phyloP scores from a whole-genome alignment of 23 tunicate genomes.

The Corella eumyota region DNA sequence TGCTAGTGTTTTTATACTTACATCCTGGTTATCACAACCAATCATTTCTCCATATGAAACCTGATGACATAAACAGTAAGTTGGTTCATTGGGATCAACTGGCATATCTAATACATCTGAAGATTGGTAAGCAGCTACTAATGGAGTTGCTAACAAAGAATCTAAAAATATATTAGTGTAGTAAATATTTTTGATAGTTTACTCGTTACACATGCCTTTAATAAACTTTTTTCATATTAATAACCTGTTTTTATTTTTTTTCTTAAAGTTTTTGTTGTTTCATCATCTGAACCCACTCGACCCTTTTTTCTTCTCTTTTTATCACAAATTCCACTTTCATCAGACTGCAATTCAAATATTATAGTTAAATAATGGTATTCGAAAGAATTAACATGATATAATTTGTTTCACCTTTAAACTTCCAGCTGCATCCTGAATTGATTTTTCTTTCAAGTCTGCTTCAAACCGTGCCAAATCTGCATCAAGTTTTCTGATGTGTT shows the following conservation, averaged over 20 bases:
- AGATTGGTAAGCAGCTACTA: constrained; percentile 53
- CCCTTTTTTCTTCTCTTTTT: constrained; percentile 53
- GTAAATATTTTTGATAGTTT: too few relatives aligned
- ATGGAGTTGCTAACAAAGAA: constrained; percentile 13
- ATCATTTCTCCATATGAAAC: constrained; percentile 98
- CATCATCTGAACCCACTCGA: constrained; percentile 47
- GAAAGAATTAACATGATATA: too few relatives aligned
- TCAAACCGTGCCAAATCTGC: constrained; percentile 88
- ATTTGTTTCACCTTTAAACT: constrained; percentile 48
- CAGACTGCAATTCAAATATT: too few relatives aligned
- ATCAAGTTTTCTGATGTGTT: constrained; percentile 80
- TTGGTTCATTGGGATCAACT: constrained; percentile 98
- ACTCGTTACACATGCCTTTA: too few relatives aligned
- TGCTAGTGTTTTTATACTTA: too few relatives aligned
- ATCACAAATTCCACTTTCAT: constrained; percentile 6
- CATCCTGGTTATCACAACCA: constrained; percentile 95
- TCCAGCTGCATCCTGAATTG: constrained; percentile 62
- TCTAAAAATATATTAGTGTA: too few relatives aligned
- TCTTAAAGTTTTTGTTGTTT: constrained; percentile 28
- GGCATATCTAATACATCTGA: constrained; percentile 94
- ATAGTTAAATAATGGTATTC: too few relatives aligned
- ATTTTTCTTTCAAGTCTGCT: constrained; percentile 78
- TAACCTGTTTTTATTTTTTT: constrained; percentile 52
- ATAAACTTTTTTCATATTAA: too few relatives aligned
- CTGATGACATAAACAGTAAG: constrained; percentile 94